A percentile compares a stretch with the other conserved stretches of the same genome.
phyloP scores from a whole-genome alignment of 2,888 invertebrate species.

The Teinopalpus imperialis region DNA sequence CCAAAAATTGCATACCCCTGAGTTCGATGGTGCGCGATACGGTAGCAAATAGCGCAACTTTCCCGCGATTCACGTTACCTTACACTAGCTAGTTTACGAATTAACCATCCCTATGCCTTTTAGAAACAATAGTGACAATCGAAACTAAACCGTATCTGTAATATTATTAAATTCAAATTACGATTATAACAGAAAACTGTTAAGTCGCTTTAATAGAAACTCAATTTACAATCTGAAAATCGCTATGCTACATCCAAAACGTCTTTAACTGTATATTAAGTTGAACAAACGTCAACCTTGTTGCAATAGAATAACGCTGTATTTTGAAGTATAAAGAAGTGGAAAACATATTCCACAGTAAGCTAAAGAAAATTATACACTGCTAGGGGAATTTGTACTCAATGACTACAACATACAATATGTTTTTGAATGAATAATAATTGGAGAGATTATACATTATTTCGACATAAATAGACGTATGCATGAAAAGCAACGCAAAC shows the following conservation, averaged over 20 bases:
- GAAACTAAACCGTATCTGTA: slow-evolving; percentile 35
- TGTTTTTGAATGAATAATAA: slow-evolving; percentile 42
- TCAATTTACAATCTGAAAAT: slow-evolving; percentile 61
- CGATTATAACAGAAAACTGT: slow-evolving; percentile 21
- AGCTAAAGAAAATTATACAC: slow-evolving; percentile 43
- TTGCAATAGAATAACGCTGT: slow-evolving; percentile 27
- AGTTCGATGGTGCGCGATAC: slow-evolving; percentile 75
- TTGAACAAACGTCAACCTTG: slow-evolving; percentile 38
- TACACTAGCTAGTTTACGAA: slow-evolving; percentile 61
- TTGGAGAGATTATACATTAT: slow-evolving; percentile 42
- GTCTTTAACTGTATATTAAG: slow-evolving; percentile 31
- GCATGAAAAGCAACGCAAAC: slow-evolving; percentile 68
- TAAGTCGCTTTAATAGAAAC: slow-evolving; percentile 39
- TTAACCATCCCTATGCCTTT: slow-evolving; percentile 38
- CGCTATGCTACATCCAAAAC: slow-evolving; percentile 43
- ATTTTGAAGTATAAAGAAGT: slow-evolving; percentile 31
- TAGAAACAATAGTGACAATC: slow-evolving; percentile 20
- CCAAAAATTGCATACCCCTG: slow-evolving; percentile 51
- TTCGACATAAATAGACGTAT: slow-evolving; percentile 57
- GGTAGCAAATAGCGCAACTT: slow-evolving; percentile 80
- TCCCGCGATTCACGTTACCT: slow-evolving; percentile 73
- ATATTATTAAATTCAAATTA: slow-evolving; percentile 7
- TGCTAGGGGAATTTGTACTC: slow-evolving; percentile 44
- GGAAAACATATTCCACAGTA: slow-evolving; percentile 32
- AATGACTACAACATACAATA: slow-evolving; percentile 44